These are phyloP conservation scores for Girardia tigrina DNA, from an alignment of 2,888 invertebrate genomes.

Conservation along the genomic window DNA sequence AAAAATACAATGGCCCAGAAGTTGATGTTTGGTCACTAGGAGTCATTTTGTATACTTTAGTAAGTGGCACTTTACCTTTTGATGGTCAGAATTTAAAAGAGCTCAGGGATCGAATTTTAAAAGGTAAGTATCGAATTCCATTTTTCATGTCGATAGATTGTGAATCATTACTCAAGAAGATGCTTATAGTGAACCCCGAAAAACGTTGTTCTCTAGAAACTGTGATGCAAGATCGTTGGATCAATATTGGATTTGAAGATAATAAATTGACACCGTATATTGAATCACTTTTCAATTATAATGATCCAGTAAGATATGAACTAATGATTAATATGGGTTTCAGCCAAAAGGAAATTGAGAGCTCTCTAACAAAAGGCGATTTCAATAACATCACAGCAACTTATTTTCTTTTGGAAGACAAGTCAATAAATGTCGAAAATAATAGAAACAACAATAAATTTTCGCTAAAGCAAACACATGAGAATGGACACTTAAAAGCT, in stretches of 20 bases:
- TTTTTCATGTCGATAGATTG: slow-evolving; percentile 99
- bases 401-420: slow-evolving; percentile 56
- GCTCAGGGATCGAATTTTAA: slow-evolving; percentile 86
- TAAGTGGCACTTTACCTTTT: slow-evolving; percentile 95
- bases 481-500: no score
- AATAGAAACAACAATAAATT: no score
- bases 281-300: slow-evolving; percentile 54
- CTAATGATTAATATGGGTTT: slow-evolving; percentile 88
- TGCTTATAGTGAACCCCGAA: slow-evolving; percentile 92
- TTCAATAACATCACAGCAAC: slow-evolving; percentile 98
- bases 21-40: slow-evolving; percentile 53
- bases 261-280: slow-evolving; percentile 87
- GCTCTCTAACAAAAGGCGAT: slow-evolving; percentile 82
- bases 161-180: slow-evolving; percentile 95
- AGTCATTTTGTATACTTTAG: slow-evolving; percentile 93
- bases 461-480: no score
- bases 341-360: slow-evolving; percentile 83
- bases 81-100: slow-evolving; percentile 93
- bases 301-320: slow-evolving; percentile 54
- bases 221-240: slow-evolving; percentile 91
- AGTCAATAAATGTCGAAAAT: no score
- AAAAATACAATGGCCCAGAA: slow-evolving; percentile 97
- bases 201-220: slow-evolving; percentile 56
- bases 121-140: slow-evolving; percentile 66
- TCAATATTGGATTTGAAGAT: slow-evolving; percentile 97